phyloP scores from a whole-genome alignment of 2,888 invertebrate genomes.

The Heliconius hortense region DNA sequence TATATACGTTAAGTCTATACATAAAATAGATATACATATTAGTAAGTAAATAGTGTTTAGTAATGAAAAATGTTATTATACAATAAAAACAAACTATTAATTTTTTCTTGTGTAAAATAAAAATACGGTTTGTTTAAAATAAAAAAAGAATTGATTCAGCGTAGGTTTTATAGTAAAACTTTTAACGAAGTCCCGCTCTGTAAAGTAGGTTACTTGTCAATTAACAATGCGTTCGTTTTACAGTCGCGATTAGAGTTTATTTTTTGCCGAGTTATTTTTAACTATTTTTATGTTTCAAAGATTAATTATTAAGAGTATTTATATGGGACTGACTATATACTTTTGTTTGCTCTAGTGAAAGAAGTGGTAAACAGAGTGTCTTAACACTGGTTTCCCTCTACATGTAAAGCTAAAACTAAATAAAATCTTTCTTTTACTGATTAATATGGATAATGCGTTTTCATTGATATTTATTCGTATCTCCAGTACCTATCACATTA shows the following conservation, averaged over 20 bases:
- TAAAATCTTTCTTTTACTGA: too few relatives aligned
- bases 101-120: not conserved
- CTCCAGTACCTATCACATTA: too few relatives aligned
- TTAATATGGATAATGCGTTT: too few relatives aligned
- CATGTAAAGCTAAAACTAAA: too few relatives aligned
- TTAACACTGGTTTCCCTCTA: too few relatives aligned
- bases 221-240: constrained; percentile 24
- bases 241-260: constrained; percentile 16
- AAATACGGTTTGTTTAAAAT: not conserved
- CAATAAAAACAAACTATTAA: not conserved
- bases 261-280: not conserved
- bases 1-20: too few relatives aligned
- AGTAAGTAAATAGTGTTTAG: too few relatives aligned
- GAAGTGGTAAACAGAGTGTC: not conserved
- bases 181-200: constrained; percentile 25
- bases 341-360: not conserved
- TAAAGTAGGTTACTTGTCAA: constrained; percentile 29
- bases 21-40: too few relatives aligned
- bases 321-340: not conserved
- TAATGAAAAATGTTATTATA: not conserved
- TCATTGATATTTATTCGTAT: too few relatives aligned
- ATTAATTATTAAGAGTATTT: not conserved
- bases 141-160: constrained; percentile 13
- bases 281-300: not conserved
- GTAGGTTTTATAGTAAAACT: constrained; percentile 24